phyloP scores from a whole-genome alignment of 2,888 invertebrate species.

The Xylophagus ater region DNA sequence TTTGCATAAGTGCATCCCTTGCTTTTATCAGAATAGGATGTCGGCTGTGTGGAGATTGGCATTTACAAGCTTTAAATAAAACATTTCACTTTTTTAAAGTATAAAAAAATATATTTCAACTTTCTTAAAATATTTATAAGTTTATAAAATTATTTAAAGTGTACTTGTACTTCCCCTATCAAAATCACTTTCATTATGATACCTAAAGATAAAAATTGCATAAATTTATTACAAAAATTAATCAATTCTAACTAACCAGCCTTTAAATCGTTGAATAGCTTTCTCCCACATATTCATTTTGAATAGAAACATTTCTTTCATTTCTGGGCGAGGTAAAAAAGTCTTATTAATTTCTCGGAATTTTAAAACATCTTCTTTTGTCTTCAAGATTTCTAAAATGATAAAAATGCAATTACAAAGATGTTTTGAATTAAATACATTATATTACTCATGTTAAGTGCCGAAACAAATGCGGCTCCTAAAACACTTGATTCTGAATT shows the following conservation, averaged over 20 bases:
- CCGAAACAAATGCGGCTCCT: conserved; percentile 80
- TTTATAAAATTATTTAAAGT: no score
- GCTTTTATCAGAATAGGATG: no score
- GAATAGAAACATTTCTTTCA: conserved; percentile 17
- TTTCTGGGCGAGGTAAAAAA: conserved; percentile 46
- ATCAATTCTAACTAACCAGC: conserved; percentile 26
- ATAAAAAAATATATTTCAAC: no score
- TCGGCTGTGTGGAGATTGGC: no score
- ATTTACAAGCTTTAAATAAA: no score
- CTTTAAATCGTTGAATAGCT: conserved; percentile 31
- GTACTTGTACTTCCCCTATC: no score
- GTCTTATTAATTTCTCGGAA: conserved; percentile 49
- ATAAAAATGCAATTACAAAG: conserved; percentile 10
- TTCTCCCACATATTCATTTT: conserved; percentile 30
- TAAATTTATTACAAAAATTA: neutral
- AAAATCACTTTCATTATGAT: no score
- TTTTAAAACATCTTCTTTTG: conserved; percentile 50
- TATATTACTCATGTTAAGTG: conserved; percentile 56
- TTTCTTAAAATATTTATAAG: no score
- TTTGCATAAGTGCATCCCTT: no score
- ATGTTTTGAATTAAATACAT: conserved; percentile 9
- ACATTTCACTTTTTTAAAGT: no score
- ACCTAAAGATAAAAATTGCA: no score
- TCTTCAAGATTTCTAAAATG: conserved; percentile 58
- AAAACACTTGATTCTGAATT: conserved; percentile 72